Base-by-base conservation (phyloP, 1,140 invertebrate species). In the Saccostrea glomerata region DNA sequence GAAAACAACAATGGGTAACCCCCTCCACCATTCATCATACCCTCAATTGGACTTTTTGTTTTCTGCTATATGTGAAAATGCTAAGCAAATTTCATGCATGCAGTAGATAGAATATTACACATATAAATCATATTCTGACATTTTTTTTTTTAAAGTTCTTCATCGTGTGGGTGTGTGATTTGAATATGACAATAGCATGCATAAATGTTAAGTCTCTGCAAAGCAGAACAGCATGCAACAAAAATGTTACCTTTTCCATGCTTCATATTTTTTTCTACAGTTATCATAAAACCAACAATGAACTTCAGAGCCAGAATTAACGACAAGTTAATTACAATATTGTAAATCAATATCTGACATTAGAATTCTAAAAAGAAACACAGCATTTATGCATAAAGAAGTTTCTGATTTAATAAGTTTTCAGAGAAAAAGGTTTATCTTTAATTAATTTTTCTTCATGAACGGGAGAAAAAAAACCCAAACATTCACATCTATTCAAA, bases 161-260 rank as follows among this genome's bases (percentile, higher is more conserved):
- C 47, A 47, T 47, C 47, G 6, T 63, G 58, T 63, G 17, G 1
- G 58, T 63, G 58, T 20, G 6, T 6, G n/a, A 63, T 63, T 63
- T 63, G 25, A 77, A 15, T 77, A 77, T 77, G 23, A 77, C 7
- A 13, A 12, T 77, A 30, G 25, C 70, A 77, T 77, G 70, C 70
- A 77, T 36, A 77, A 15, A 77, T 77, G 25, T 73, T 47, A 6
- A 77, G 70, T 77, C 11, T 36, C 30, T 77, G 70, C 23, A 13
- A 77, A 77, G 70, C 70, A 77, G 25, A 77, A 77, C 11, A 77
- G 30, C 70, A 77, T 77, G 70, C 70, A 36, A 36, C 13, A 77
- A n/a, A 77, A 73, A 77, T 15, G 30, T 77, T 77, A 77, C 70
- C 70, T 77, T 11, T 15, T 77, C 70, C 70, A 77, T 77, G 70